These are phyloP conservation scores for Oscheius sp. DNA, from an alignment of 2,888 invertebrate species.

Conservation along the genomic window DNA sequence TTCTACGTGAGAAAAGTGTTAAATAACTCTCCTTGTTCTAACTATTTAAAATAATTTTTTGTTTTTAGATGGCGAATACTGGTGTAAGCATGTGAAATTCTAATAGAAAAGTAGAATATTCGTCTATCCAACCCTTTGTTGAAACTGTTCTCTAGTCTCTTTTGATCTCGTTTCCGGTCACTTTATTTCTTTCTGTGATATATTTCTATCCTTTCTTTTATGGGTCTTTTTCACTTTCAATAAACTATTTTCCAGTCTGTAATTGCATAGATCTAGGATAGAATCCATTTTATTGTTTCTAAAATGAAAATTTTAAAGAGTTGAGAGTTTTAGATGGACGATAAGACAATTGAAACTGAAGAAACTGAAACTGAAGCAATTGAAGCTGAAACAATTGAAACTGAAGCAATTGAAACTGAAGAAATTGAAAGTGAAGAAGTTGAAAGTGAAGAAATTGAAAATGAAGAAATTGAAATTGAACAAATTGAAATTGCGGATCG, in stretches of 20 bases:
- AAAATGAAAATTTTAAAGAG: background rate
- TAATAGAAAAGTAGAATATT: too few species aligned
- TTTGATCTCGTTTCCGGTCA: background rate
- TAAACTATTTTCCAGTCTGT: background rate
- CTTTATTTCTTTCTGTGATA: constrained; percentile 1
- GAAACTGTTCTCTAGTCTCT: background rate
- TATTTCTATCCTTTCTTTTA: background rate
- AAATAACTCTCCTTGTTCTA: background rate
- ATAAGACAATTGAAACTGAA: too few species aligned
- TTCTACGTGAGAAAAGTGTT: background rate
- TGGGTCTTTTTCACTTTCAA: background rate
- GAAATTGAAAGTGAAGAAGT: too few species aligned
- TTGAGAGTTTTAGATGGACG: background rate
- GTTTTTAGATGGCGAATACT: too few species aligned
- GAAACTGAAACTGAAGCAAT: too few species aligned
- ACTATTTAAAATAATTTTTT: background rate
- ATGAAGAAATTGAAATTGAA: background rate
- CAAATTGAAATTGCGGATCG: too few species aligned
- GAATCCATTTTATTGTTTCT: too few species aligned
- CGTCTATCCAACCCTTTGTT: too few species aligned
- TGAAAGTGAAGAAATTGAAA: background rate
- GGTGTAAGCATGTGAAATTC: too few species aligned
- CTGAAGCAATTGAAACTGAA: too few species aligned
- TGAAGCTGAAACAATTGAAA: too few species aligned
- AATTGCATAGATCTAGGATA: too few species aligned